Evolutionary conservation across 2,797 vertebrate species (phyloP).

Genomic region (Microchirus variegatus): DNA sequence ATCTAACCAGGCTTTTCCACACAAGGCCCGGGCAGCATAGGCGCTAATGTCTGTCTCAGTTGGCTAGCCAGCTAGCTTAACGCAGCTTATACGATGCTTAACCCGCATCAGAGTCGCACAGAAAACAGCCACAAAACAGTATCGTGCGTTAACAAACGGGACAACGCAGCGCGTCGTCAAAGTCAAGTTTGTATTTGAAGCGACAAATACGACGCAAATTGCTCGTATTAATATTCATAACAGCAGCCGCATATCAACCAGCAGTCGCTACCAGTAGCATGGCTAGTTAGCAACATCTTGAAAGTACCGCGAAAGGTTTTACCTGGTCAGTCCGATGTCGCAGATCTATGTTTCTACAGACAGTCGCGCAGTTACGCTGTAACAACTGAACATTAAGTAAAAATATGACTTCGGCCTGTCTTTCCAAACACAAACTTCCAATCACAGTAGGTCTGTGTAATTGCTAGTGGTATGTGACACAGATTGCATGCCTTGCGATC

Average conservation of each 20-base stretch:
- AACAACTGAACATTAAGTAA: constrained; percentile 52
- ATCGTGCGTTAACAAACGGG: background rate
- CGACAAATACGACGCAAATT: background rate
- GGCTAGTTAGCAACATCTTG: constrained; percentile 67
- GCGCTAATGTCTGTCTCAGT: constrained; percentile 47
- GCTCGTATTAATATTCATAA: constrained; percentile 28
- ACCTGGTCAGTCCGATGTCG: constrained; percentile 74
- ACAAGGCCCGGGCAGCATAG: constrained; percentile 59
- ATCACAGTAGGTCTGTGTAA: constrained; percentile 32
- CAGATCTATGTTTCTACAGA: constrained; percentile 60
- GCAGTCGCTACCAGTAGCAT: constrained; percentile 57
- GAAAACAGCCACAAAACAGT: background rate
- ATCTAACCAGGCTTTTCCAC: constrained; percentile 17
- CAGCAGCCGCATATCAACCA: constrained; percentile 34
- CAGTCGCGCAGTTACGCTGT: constrained; percentile 18
- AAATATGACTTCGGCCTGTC: constrained; percentile 5
- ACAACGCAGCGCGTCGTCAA: background rate
- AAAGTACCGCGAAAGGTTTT: constrained; percentile 80
- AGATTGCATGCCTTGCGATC: constrained; percentile 77
- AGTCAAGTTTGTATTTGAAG: background rate
- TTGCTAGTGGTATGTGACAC: constrained; percentile 67
- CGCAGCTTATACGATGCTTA: constrained; percentile 19
- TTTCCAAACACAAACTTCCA: constrained; percentile 33
- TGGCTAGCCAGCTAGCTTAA: constrained; percentile 63
- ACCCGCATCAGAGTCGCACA: constrained; percentile 14